phyloP scores from a whole-genome alignment of 2,888 invertebrate genomes.

The Conistra vaccinii region DNA sequence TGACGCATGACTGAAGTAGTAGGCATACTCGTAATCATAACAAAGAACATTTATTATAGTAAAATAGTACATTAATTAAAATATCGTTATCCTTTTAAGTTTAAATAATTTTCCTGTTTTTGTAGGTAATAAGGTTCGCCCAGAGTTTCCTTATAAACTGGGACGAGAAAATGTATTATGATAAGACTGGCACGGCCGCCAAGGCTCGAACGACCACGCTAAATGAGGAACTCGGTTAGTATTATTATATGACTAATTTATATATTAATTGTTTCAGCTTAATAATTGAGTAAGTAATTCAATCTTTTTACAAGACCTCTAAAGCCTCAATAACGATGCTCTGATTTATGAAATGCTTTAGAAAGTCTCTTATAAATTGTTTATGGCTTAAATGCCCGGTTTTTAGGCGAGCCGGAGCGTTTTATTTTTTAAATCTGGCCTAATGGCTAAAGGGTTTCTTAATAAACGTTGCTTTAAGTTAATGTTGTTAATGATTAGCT shows the following conservation, averaged over 20 bases:
- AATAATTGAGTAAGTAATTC: background rate
- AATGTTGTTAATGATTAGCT: too few relatives aligned
- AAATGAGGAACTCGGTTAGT: slow-evolving; percentile 97
- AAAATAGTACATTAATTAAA: background rate
- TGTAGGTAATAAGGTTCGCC: slow-evolving; percentile 98
- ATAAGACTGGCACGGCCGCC: slow-evolving; percentile 96
- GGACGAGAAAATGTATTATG: slow-evolving; percentile 99
- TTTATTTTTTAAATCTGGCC: background rate
- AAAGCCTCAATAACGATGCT: background rate
- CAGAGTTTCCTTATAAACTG: slow-evolving; percentile 99
- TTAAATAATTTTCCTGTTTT: slow-evolving; percentile 67
- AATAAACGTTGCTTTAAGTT: too few relatives aligned
- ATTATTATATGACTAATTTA: slow-evolving; percentile 2
- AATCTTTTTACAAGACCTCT: background rate
- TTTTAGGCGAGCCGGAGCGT: background rate
- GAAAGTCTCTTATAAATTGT: background rate
- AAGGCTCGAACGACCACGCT: slow-evolving; percentile 99
- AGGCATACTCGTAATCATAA: background rate
- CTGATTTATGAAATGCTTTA: background rate
- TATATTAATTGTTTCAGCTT: background rate
- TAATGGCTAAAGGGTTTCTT: too few relatives aligned
- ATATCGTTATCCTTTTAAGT: background rate
- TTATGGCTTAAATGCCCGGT: background rate
- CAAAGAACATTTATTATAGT: background rate
- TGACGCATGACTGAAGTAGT: slow-evolving; percentile 21